phyloP scores from a whole-genome alignment of 2,797 vertebrate genomes.

The Arctocebus calabarensis region DNA sequence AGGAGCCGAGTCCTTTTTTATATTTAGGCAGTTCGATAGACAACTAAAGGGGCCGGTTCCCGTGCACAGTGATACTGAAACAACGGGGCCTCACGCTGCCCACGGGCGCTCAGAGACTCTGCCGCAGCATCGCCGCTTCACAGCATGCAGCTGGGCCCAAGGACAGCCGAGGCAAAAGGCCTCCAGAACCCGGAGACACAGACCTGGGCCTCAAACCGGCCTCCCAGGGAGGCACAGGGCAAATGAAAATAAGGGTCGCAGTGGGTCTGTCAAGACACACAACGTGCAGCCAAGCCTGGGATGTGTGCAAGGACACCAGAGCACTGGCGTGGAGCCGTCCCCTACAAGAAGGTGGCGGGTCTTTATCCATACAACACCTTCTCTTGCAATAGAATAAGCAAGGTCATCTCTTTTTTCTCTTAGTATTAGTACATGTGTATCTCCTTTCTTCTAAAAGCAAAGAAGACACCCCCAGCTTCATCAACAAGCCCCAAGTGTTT shows the following conservation, averaged over 20 bases:
- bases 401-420: neutral
- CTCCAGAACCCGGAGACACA: neutral
- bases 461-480: neutral
- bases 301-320: neutral
- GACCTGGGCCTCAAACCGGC: neutral
- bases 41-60: neutral
- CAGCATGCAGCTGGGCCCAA: neutral
- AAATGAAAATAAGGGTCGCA: neutral
- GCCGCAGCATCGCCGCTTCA: neutral
- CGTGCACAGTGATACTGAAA: neutral
- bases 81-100: too few relatives aligned
- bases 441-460: slow-evolving; percentile 24
- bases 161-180: neutral
- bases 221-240: too few relatives aligned
- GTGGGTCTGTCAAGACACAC: neutral
- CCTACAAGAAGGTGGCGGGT: neutral
- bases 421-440: neutral
- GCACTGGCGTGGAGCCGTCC: neutral
- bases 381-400: neutral
- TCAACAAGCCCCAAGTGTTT: neutral
- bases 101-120: neutral
- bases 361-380: neutral
- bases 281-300: neutral
- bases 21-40: neutral
- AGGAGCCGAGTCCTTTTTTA: neutral